Base-by-base conservation (phyloP, 2,113 vertebrate genomes). In the Zosterops japonicus region DNA sequence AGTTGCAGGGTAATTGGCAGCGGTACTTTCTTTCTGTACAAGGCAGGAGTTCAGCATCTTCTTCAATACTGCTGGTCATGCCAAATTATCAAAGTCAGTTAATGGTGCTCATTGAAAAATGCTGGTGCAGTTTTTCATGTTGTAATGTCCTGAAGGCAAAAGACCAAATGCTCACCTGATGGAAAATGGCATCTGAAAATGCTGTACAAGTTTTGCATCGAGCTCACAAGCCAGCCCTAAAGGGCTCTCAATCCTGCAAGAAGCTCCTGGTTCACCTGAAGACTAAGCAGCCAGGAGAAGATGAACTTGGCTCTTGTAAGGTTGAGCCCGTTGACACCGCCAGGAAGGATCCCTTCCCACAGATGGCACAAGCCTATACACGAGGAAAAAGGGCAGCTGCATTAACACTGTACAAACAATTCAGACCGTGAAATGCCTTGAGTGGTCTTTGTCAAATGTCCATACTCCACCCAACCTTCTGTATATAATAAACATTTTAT, bases 1-100 rank as follows among this genome's bases (percentile, higher is more conserved):
- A 95, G 92, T 79, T 97, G 86, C 88, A 93, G 96, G 78, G 79
- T 83, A 82, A 92, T 71, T 87, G 84, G 95, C 96, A 97, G 93
- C 94, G 96, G 68, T 82, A 76, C 92, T 89, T 88, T 61, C 36
- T 72, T 93, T 72, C 33, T 78, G 75, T 74, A 52, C 28, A 5
- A 13, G 14, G 46, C 47, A 67, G 64, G 70, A 91, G 67, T 27
- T 83, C 36, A 79, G 81, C 27, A 3, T 28, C 5, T 49, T 50
- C 49, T 67, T 42, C 78, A 67, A 50, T 64, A 20, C 69, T 8
- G 35, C 86, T 61, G 69, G 12, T 80, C 15, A 5, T 88, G 89
- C 76, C 65, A 41, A 36, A 8, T 63, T 81, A 86, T 83, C 75
- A 49, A 85, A 91, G 74, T 76, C 41, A 68, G 13, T 53, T 61